Evolutionary conservation across 2,888 invertebrate species (phyloP), one percentile per base, ranked within the genome.

Genomic region (Tineola bisselliella): DNA sequence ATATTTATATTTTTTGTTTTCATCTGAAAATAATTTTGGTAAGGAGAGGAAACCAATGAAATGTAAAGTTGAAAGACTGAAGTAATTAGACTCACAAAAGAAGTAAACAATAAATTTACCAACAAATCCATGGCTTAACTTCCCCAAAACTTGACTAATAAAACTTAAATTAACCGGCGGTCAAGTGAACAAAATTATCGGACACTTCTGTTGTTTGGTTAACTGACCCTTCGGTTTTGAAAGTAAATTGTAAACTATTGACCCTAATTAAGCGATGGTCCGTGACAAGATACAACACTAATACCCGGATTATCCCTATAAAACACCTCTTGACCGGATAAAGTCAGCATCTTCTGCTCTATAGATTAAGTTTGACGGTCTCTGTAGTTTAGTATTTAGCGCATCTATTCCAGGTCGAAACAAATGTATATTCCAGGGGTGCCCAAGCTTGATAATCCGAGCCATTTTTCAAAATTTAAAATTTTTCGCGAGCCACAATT

Each of bases 291-390:
- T 75, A 79, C 79, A 74, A 69, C 69, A 68, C 75, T 81, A 79
- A 84, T 80, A 13, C 84, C 84, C 67, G 79, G 84, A 81, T 86
- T 76, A 84, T 82, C 81, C 82, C 77, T 74, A 77, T 81, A 81
- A 75, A 84, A 81, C 84, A 83, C 81, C 83, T 82, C 84, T 79
- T 79, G 77, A 76, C 76, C 76, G 70, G 67, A 64, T 67, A 56
- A 57, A 62, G 17, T 48, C 54, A 38, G 52, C 33, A 13, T 48
- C 38, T 60, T 54, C 59, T 38, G 48, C 12, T 18, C 62, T n/a
- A 25, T 64, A 65, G 69, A 68, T 68, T 67, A 68, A 66, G 67
- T 67, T 64, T 70, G 66, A 69, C 67, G 5, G 38, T 6, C 38
- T 12, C 10, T 25, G 5, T n/a, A n/a, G n/a, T n/a, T n/a, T n/a